phyloP scores from a whole-genome alignment of 1,140 invertebrate genomes.

The Epicauta chinensis region DNA sequence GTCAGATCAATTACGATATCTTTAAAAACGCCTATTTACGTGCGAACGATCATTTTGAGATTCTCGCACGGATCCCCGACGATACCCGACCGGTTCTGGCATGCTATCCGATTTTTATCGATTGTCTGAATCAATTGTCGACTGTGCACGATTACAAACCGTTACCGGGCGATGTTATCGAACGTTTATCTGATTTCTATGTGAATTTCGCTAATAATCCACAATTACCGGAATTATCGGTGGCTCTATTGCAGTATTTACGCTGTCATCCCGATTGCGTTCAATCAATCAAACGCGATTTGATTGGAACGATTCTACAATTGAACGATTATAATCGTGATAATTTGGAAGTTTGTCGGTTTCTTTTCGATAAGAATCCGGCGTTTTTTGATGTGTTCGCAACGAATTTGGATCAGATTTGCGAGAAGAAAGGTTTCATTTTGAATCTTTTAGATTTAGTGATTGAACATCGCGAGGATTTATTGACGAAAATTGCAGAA shows the following conservation, averaged over 20 bases:
- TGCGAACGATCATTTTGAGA: no score
- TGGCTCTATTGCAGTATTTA: constrained; percentile 45
- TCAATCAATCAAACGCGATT: no score
- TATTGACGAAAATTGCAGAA: constrained; percentile 47
- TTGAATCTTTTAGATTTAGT: constrained; percentile 50
- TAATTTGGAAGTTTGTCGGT: constrained; percentile 4
- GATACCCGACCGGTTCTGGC: constrained; percentile 1
- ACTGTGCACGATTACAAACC: constrained; percentile 18
- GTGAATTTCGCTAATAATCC: background rate
- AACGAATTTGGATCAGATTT: constrained; percentile 37
- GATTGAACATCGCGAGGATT: constrained; percentile 39
- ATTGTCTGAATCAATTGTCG: constrained; percentile 6
- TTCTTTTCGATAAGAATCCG: constrained; percentile 46
- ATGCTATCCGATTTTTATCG: constrained; percentile 17
- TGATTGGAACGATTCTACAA: constrained; percentile 46
- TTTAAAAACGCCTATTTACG: no score
- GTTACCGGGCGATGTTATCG: constrained; percentile 7
- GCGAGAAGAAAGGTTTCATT: constrained; percentile 50
- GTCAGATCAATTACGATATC: no score
- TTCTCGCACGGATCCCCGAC: no score
- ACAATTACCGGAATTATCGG: constrained; percentile 7
- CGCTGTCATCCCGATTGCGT: no score
- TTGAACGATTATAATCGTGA: constrained; percentile 20
- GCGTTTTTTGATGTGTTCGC: constrained; percentile 44
- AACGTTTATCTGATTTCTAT: constrained; percentile 13